Conservation (phyloP, 2,888 invertebrate genomes). For the Chymomyza fuscimana region DNA sequence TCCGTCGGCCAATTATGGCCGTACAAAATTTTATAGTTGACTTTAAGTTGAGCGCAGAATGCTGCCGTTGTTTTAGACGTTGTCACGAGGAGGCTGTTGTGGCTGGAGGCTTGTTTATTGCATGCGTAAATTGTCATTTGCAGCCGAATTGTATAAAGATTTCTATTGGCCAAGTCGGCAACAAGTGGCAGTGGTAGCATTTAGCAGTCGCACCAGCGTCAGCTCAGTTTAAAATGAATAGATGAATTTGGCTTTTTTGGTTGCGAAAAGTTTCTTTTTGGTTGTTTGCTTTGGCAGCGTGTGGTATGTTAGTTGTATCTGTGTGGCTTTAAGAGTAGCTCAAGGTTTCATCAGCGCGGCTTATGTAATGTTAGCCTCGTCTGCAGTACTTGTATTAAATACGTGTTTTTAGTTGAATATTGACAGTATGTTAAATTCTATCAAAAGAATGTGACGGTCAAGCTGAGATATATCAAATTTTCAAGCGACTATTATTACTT, state of each 20-base stretch:
- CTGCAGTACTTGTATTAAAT: slow-evolving; percentile 14
- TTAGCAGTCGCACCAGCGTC: background rate
- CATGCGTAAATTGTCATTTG: slow-evolving; percentile 2
- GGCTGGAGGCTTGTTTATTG: background rate
- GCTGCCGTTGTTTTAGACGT: background rate
- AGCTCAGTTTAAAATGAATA: background rate
- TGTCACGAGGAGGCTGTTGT: background rate
- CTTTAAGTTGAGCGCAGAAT: background rate
- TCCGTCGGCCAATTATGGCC: background rate
- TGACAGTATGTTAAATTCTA: slow-evolving; percentile 55
- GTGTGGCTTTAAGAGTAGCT: slow-evolving; percentile 59
- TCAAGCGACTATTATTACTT: slow-evolving; percentile 29
- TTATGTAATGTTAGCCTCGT: slow-evolving; percentile 55
- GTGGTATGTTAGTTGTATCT: slow-evolving; percentile 21
- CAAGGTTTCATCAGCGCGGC: slow-evolving; percentile 60
- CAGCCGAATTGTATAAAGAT: background rate
- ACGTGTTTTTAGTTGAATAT: slow-evolving; percentile 66
- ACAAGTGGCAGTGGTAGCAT: background rate
- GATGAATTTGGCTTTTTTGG: slow-evolving; percentile 15
- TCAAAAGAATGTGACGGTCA: slow-evolving; percentile 67
- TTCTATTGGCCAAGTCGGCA: background rate
- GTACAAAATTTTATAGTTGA: background rate
- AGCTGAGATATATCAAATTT: background rate
- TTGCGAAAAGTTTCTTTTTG: slow-evolving; percentile 32
- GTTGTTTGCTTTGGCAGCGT: slow-evolving; percentile 22